Evolutionary conservation across 2,797 vertebrate species (phyloP).

Genomic region (Sitta carolinensis): DNA sequence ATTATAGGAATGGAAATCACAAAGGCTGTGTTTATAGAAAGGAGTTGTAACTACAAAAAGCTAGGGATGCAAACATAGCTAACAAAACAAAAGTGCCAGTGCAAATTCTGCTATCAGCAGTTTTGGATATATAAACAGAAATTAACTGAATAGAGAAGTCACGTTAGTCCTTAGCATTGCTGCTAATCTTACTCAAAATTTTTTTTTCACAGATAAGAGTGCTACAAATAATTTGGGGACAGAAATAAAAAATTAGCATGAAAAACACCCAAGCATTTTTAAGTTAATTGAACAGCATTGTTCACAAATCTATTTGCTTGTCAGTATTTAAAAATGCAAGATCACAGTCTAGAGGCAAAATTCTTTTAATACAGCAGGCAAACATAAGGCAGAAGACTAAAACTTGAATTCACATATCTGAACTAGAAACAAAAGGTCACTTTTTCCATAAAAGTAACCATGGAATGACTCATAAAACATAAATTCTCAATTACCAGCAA

Average conservation of each 20-base stretch:
- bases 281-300: neutral
- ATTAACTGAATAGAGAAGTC: neutral
- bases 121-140: neutral
- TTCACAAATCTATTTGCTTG: neutral
- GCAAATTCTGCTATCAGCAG: neutral
- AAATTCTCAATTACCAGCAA: neutral
- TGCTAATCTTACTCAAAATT: neutral
- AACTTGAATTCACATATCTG: neutral
- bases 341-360: neutral
- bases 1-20: neutral
- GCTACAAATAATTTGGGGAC: neutral
- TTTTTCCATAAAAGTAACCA: neutral
- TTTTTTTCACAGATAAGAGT: neutral
- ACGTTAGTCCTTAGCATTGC: neutral
- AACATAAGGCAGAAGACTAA: neutral
- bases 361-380: neutral
- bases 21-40: neutral
- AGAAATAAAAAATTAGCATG: neutral
- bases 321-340: neutral
- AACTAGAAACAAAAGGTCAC: neutral
- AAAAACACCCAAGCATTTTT: neutral
- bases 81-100: neutral
- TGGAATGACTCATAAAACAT: neutral
- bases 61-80: neutral
- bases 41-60: neutral